phyloP scores from a whole-genome alignment of 2,888 invertebrate species.

The Cynaeus angustus region DNA sequence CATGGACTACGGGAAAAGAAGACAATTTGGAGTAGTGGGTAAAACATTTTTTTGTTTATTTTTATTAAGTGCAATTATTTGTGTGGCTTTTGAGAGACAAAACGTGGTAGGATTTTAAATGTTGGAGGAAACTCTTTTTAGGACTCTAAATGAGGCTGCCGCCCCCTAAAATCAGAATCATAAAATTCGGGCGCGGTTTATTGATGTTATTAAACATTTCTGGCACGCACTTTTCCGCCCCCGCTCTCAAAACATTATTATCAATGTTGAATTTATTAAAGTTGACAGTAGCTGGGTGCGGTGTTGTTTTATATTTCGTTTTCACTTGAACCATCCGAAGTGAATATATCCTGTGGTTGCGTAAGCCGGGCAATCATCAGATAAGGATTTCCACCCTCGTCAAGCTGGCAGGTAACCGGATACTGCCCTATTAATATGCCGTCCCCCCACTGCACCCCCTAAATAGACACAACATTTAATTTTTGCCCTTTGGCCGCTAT shows the following conservation, averaged over 20 bases:
- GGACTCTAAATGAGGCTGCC: neutral
- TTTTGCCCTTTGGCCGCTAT: slow-evolving; percentile 25
- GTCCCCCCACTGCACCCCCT: slow-evolving; percentile 22
- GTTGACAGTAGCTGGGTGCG: slow-evolving; percentile 37
- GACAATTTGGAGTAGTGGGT: slow-evolving; percentile 1
- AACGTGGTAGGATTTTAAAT: no score
- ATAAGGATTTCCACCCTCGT: slow-evolving; percentile 53
- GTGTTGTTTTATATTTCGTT: slow-evolving; percentile 39
- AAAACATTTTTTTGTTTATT: no score
- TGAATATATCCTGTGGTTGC: slow-evolving; percentile 41
- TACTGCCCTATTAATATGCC: slow-evolving; percentile 52
- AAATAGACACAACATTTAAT: slow-evolving; percentile 43
- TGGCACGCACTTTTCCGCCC: slow-evolving; percentile 45
- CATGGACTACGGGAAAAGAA: slow-evolving; percentile 13
- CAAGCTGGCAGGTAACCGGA: slow-evolving; percentile 53
- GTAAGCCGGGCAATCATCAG: slow-evolving; percentile 51
- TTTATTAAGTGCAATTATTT: no score
- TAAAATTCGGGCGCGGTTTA: slow-evolving; percentile 37
- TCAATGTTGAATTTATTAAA: slow-evolving; percentile 47
- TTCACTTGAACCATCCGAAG: slow-evolving; percentile 37
- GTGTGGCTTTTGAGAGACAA: no score
- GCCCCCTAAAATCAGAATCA: slow-evolving; percentile 22
- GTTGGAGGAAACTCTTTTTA: neutral
- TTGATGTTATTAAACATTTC: slow-evolving; percentile 48
- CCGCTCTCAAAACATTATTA: slow-evolving; percentile 40